Evolutionary conservation across 2,888 invertebrate genomes (phyloP).

Genomic region (Eretmocerus hayati): DNA sequence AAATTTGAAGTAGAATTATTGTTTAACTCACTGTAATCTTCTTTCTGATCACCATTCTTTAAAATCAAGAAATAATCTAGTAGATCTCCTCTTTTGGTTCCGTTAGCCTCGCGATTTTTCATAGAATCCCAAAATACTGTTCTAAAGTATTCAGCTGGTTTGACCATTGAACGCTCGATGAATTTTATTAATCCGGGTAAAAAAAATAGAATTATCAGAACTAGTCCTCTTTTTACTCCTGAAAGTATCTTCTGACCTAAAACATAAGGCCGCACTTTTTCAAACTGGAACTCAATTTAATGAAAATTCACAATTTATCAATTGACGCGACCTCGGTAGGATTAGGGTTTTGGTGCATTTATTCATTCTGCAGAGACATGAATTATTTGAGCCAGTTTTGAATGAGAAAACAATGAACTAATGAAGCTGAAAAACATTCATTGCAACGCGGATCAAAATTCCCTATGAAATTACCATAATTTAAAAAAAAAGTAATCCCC

Average conservation of each 20-base stretch:
- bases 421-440: neutral
- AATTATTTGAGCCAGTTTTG: too few species aligned
- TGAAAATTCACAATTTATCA: too few species aligned
- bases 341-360: too few species aligned
- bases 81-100: constrained; percentile 30
- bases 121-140: constrained; percentile 32
- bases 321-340: too few species aligned
- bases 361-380: too few species aligned
- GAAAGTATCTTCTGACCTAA: constrained; percentile 29
- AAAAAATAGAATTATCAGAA: constrained; percentile 30
- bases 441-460: neutral
- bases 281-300: too few species aligned
- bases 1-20: neutral
- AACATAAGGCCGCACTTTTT: too few species aligned
- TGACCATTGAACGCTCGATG: constrained; percentile 25
- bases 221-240: constrained; percentile 27
- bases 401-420: too few species aligned
- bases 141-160: constrained; percentile 31
- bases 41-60: constrained; percentile 31
- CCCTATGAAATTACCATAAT: neutral
- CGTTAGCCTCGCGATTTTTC: constrained; percentile 26
- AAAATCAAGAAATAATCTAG: constrained; percentile 31
- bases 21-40: constrained; percentile 27
- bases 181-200: constrained; percentile 28
- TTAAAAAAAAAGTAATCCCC: too few species aligned